Conservation (phyloP, 2,888 invertebrate genomes). For the Pegoplata infirma region DNA sequence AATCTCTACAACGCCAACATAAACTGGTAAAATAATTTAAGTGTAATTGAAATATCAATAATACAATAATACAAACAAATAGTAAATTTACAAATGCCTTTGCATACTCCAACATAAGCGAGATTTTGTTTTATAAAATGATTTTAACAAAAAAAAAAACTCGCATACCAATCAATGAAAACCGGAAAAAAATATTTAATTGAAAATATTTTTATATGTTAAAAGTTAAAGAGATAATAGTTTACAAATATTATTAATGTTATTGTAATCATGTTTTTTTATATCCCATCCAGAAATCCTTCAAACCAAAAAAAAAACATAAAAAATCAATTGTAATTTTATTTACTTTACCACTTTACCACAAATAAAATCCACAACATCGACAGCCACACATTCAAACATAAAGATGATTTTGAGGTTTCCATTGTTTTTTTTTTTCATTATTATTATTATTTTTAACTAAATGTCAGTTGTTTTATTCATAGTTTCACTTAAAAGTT, state of each 20-base stretch:
- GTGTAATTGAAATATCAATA: not conserved
- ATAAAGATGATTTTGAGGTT: constrained; percentile 39
- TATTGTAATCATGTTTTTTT: not conserved
- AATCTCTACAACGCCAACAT: constrained; percentile 42
- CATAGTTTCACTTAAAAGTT: constrained; percentile 22
- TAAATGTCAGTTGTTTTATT: constrained; percentile 52
- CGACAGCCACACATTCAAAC: constrained; percentile 4
- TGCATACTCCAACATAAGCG: not conserved
- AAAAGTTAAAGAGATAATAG: too few relatives aligned
- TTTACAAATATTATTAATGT: not conserved
- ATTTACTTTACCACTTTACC: not conserved
- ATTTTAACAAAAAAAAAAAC: constrained; percentile 3
- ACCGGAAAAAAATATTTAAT: constrained; percentile 10
- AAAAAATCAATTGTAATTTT: constrained; percentile 23
- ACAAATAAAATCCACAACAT: not conserved
- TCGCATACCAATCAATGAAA: constrained; percentile 19
- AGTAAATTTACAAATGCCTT: not conserved
- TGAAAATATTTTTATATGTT: not conserved
- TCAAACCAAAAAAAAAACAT: constrained; percentile 9
- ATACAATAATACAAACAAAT: not conserved
- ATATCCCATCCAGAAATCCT: constrained; percentile 15
- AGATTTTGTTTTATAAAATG: not conserved
- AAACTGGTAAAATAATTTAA: constrained; percentile 15
- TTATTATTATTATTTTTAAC: too few relatives aligned
- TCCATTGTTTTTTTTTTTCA: constrained; percentile 55